These are phyloP conservation scores for Prosopocoilus inquinatus DNA, from an alignment of 2,888 invertebrate species.

Conservation along the genomic window DNA sequence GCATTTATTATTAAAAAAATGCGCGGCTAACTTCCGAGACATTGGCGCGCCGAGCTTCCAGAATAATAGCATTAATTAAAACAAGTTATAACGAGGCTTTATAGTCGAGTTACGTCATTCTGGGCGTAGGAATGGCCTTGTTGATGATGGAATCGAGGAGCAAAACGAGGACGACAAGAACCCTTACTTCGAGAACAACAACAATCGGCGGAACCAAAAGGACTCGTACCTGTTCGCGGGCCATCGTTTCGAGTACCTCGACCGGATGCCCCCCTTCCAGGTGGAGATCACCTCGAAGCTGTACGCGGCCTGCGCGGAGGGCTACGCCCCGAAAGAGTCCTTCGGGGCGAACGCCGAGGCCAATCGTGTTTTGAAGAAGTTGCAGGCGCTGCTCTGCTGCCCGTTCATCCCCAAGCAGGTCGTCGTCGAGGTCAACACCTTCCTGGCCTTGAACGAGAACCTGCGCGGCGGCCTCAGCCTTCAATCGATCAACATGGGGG, in stretches of 20 bases:
- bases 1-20: too few relatives aligned
- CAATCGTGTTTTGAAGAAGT: constrained; percentile 42
- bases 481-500: constrained; percentile 52
- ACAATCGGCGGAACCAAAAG: constrained; percentile 30
- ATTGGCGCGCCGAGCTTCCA: too few relatives aligned
- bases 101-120: too few relatives aligned
- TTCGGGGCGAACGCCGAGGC: constrained; percentile 33
- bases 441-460: constrained; percentile 57
- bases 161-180: constrained; percentile 27
- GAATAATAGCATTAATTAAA: too few relatives aligned
- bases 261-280: constrained; percentile 54
- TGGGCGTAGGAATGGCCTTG: too few relatives aligned
- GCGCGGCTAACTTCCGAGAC: too few relatives aligned
- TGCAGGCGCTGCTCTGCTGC: constrained; percentile 61
- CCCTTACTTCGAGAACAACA: constrained; percentile 26
- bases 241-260: constrained; percentile 51
- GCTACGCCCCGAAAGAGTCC: not conserved
- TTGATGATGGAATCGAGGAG: not conserved
- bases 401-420: constrained; percentile 56
- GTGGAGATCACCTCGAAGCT: constrained; percentile 44
- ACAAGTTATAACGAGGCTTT: too few relatives aligned
- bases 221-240: constrained; percentile 51
- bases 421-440: constrained; percentile 60
- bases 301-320: constrained; percentile 27
- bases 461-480: constrained; percentile 56